Conservation (phyloP, 2,888 invertebrate species). For the Bellardia bayeri region DNA sequence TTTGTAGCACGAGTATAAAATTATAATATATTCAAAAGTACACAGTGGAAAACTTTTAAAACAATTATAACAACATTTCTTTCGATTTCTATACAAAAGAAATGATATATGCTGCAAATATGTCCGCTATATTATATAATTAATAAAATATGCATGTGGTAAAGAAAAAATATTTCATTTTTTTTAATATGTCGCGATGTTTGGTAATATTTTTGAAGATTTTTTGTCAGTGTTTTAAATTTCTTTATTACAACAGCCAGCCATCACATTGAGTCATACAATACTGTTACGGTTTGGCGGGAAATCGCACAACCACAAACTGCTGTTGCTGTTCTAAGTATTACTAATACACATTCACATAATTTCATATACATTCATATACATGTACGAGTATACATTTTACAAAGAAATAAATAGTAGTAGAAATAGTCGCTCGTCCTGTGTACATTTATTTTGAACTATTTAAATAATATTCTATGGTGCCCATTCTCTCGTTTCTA, state of each 20-base stretch:
- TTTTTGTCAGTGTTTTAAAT: conserved; percentile 20
- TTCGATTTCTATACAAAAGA: not conserved
- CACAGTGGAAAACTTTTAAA: conserved; percentile 3
- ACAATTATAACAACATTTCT: not conserved
- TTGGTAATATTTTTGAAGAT: not conserved
- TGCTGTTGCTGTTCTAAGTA: conserved; percentile 42
- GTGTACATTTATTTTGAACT: not conserved
- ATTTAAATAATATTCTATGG: conserved; percentile 20
- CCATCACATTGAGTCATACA: conserved; percentile 50
- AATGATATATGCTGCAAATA: not conserved
- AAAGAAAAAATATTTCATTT: not conserved
- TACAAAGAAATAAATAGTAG: not conserved
- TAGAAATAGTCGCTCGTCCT: conserved; percentile 2
- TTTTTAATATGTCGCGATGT: not conserved
- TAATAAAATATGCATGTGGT: not conserved
- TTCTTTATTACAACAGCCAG: not conserved
- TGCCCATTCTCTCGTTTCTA: not conserved
- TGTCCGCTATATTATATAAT: conserved; percentile 10
- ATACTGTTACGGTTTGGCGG: conserved; percentile 55
- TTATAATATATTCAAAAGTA: conserved; percentile 36
- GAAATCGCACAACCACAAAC: conserved; percentile 46
- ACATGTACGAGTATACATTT: not conserved
- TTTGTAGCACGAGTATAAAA: conserved; percentile 20
- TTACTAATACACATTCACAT: conserved; percentile 19
- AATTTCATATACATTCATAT: not conserved